A percentile compares a stretch with the other conserved stretches of the same genome.
Conservation (phyloP, 2,797 vertebrate genomes). For the Zenarchopterus dispar region DNA sequence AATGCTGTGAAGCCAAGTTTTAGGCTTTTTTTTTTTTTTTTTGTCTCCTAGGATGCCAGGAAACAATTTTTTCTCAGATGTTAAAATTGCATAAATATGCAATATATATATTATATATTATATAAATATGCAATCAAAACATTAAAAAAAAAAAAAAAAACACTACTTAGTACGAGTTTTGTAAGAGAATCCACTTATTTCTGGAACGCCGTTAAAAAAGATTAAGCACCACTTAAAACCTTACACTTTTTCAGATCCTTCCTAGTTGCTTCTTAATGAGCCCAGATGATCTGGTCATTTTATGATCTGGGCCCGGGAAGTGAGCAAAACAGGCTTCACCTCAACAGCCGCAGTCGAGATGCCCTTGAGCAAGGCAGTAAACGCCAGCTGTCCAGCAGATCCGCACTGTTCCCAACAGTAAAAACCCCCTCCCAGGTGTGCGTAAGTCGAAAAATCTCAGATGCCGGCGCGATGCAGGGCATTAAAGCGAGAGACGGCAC, state of each 20-base stretch:
- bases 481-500: slow-evolving; percentile 21
- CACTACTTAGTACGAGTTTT: too few relatives aligned
- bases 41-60: too few relatives aligned
- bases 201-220: slow-evolving; percentile 17
- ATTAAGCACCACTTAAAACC: slow-evolving; percentile 42
- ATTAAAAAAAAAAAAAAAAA: not conserved
- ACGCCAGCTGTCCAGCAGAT: slow-evolving; percentile 74
- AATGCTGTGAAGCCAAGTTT: slow-evolving; percentile 16
- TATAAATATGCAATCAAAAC: slow-evolving; percentile 10
- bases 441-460: slow-evolving; percentile 10
- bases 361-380: slow-evolving; percentile 80
- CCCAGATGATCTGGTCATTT: slow-evolving; percentile 62
- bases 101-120: too few relatives aligned
- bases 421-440: slow-evolving; percentile 55
- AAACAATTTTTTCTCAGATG: too few relatives aligned
- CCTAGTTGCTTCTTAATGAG: slow-evolving; percentile 52
- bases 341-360: slow-evolving; percentile 58
- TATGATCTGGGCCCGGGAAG: slow-evolving; percentile 56
- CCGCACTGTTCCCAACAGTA: slow-evolving; percentile 67
- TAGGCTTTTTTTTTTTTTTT: slow-evolving; percentile 4
- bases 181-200: slow-evolving; percentile 2
- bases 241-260: slow-evolving; percentile 40
- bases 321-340: slow-evolving; percentile 59
- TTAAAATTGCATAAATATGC: not conserved
- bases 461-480: slow-evolving; percentile 29